These are phyloP conservation scores for Trichosurus vulpecula DNA, from an alignment of 2,797 vertebrate genomes.

Conservation along the genomic window DNA sequence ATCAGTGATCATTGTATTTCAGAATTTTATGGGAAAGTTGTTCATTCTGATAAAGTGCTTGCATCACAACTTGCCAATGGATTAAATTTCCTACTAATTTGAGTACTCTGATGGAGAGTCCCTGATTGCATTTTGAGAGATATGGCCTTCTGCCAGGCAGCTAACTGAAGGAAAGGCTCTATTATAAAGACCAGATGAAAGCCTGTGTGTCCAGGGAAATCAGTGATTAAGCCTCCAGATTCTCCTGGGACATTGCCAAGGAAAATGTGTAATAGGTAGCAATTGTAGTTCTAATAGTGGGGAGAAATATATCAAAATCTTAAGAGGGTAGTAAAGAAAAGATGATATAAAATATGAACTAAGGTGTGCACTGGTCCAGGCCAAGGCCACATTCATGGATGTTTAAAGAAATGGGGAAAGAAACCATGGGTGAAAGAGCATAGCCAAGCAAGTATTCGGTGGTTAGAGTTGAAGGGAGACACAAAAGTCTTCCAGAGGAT, in stretches of 20 bases:
- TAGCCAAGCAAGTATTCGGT: not conserved
- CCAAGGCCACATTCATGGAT: not conserved
- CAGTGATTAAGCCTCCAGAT: not conserved
- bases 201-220: not conserved
- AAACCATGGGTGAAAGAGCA: not conserved
- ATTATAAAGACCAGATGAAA: not conserved
- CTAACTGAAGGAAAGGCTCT: not conserved
- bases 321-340: not conserved
- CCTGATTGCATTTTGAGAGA: not conserved
- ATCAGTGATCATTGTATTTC: not conserved
- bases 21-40: not conserved
- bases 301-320: not conserved
- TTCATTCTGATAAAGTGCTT: not conserved
- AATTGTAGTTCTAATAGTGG: not conserved
- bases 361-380: not conserved
- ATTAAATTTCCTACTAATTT: conserved; percentile 11
- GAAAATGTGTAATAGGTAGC: not conserved
- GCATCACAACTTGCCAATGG: not conserved
- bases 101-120: not conserved
- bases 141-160: not conserved
- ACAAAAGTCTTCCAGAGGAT: not conserved
- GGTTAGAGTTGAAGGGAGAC: not conserved
- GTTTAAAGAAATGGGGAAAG: not conserved
- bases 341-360: not conserved
- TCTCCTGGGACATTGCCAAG: not conserved